These are phyloP conservation scores for Drosophila tristis DNA, from an alignment of 1,140 invertebrate species.

Conservation along the genomic window DNA sequence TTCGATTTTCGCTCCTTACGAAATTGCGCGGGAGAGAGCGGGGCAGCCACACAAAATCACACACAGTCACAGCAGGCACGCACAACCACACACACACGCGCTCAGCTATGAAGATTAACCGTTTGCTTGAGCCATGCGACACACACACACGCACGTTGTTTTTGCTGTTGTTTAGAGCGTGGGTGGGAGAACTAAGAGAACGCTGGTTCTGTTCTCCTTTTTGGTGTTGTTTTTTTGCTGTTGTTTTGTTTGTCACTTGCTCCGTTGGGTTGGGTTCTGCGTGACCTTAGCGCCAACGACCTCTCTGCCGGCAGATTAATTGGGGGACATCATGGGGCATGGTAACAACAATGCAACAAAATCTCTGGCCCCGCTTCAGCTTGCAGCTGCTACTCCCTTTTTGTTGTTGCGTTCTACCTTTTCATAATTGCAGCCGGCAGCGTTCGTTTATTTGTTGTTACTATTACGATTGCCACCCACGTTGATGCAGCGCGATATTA, in stretches of 20 bases:
- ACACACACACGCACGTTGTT: conserved; percentile 2
- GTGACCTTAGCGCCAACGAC: conserved; percentile 48
- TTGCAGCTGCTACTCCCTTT: no score
- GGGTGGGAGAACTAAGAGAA: background rate
- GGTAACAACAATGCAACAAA: conserved; percentile 3
- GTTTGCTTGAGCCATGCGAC: conserved; percentile 37
- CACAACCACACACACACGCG: conserved; percentile 26
- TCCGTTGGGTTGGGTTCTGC: background rate
- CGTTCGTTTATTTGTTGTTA: no score
- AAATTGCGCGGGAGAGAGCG: conserved; percentile 21
- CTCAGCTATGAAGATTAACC: conserved; percentile 44
- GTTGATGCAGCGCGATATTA: no score
- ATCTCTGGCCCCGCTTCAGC: no score
- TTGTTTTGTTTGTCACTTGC: conserved; percentile 40
- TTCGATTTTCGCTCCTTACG: conserved; percentile 20
- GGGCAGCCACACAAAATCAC: conserved; percentile 29
- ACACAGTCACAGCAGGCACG: conserved; percentile 30
- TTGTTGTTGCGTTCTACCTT: no score
- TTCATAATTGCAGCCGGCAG: no score
- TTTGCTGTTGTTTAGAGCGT: background rate
- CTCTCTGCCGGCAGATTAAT: conserved; percentile 17
- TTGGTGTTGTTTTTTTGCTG: background rate
- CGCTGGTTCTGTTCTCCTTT: conserved; percentile 24
- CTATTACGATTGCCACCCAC: no score
- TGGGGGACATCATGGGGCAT: background rate